Evolutionary conservation across 2,797 vertebrate genomes (phyloP).

Genomic region (Alauda arvensis): DNA sequence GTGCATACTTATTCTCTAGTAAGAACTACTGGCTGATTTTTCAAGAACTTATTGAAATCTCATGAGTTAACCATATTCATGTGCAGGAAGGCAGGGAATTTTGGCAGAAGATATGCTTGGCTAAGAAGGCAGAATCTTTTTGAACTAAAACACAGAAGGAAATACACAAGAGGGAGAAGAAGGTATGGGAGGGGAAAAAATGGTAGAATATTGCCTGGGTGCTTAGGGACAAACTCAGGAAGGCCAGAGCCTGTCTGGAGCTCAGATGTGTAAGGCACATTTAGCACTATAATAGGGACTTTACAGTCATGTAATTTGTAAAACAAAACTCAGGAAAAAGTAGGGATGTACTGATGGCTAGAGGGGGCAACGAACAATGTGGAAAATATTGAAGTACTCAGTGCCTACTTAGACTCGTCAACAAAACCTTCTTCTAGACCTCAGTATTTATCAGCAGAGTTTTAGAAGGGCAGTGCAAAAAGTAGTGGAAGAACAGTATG

Average conservation of each 20-base stretch:
- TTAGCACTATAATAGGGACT: neutral
- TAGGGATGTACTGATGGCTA: neutral
- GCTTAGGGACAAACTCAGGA: neutral
- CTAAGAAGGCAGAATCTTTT: neutral
- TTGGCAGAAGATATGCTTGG: neutral
- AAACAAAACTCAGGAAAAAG: neutral
- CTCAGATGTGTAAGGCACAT: neutral
- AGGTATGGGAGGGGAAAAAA: rapidly evolving
- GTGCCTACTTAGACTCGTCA: neutral
- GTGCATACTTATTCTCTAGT: neutral
- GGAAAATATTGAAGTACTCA: neutral
- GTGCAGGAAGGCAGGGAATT: neutral
- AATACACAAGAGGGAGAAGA: neutral
- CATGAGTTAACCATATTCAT: neutral
- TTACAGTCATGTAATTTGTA: neutral
- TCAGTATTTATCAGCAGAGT: neutral
- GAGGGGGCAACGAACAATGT: neutral
- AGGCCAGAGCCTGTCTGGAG: neutral
- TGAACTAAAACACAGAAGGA: neutral
- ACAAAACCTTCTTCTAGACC: neutral
- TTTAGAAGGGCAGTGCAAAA: neutral
- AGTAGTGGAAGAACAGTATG: neutral
- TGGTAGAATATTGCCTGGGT: neutral
- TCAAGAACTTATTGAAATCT: neutral
- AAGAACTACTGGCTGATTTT: neutral